These are phyloP conservation scores for Arctopsyche grandis DNA, from an alignment of 1,140 invertebrate genomes.

Conservation along the genomic window DNA sequence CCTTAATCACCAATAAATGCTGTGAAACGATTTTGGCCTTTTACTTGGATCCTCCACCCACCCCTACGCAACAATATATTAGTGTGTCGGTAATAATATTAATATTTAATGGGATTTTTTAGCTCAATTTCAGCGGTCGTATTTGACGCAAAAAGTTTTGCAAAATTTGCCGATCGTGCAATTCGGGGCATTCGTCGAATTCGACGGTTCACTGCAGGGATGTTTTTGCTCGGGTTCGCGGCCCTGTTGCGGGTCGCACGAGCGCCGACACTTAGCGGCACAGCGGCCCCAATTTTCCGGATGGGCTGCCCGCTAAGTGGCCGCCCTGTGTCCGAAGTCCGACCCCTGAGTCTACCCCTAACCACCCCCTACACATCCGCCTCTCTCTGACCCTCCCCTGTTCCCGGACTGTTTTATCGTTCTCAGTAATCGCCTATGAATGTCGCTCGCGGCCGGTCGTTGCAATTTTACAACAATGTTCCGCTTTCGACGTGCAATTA, in stretches of 20 bases:
- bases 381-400: not conserved
- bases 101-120: too few relatives aligned
- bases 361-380: not conserved
- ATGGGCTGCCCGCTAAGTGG: slow-evolving; percentile 47
- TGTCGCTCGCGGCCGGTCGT: not conserved
- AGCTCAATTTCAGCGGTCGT: too few relatives aligned
- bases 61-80: too few relatives aligned
- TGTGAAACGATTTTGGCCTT: too few relatives aligned
- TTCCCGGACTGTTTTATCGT: slow-evolving; percentile 33
- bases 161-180: too few relatives aligned
- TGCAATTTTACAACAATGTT: slow-evolving; percentile 3
- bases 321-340: slow-evolving; percentile 30
- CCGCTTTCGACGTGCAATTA: not conserved
- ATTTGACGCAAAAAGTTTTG: too few relatives aligned
- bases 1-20: too few relatives aligned
- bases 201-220: not conserved
- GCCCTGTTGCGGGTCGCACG: slow-evolving; percentile 11
- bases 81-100: too few relatives aligned
- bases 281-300: slow-evolving; percentile 49
- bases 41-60: too few relatives aligned
- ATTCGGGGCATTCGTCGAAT: not conserved
- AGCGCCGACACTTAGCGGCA: slow-evolving; percentile 33
- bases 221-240: not conserved
- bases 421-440: slow-evolving; percentile 20
- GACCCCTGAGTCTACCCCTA: slow-evolving; percentile 20